These are phyloP conservation scores for Chloropsis cyanopogon DNA, from an alignment of 2,113 vertebrate genomes.

Conservation along the genomic window DNA sequence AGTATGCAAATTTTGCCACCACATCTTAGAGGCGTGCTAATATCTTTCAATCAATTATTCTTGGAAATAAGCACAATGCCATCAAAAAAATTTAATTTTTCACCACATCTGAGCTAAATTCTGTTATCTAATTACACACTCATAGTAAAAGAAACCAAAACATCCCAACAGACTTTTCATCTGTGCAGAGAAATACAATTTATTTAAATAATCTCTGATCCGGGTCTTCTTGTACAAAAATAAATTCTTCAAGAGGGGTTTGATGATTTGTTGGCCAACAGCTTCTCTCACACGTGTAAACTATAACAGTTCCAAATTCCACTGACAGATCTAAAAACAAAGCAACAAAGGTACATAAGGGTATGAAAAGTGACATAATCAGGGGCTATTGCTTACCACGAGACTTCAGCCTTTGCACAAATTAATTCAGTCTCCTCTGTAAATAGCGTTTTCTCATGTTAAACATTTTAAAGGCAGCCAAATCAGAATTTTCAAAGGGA, in stretches of 20 bases:
- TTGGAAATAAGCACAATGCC: background rate
- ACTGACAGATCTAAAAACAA: constrained; percentile 69
- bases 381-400: background rate
- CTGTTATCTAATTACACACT: background rate
- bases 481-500: background rate
- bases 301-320: constrained; percentile 82
- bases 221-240: constrained; percentile 82
- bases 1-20: background rate
- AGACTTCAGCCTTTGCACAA: background rate
- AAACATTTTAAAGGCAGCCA: background rate
- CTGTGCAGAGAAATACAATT: constrained; percentile 4
- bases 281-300: constrained; percentile 84
- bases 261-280: constrained; percentile 77
- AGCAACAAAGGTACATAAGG: background rate
- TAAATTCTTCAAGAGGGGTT: constrained; percentile 77
- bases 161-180: background rate
- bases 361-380: background rate
- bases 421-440: background rate
- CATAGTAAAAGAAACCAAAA: background rate
- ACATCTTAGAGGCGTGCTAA: background rate
- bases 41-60: background rate
- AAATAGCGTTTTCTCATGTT: background rate
- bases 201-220: constrained; percentile 83
- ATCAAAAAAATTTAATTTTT: background rate
- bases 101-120: background rate